These are phyloP conservation scores for Enteromius treurensis DNA, from an alignment of 2,797 vertebrate genomes.

Conservation along the genomic window DNA sequence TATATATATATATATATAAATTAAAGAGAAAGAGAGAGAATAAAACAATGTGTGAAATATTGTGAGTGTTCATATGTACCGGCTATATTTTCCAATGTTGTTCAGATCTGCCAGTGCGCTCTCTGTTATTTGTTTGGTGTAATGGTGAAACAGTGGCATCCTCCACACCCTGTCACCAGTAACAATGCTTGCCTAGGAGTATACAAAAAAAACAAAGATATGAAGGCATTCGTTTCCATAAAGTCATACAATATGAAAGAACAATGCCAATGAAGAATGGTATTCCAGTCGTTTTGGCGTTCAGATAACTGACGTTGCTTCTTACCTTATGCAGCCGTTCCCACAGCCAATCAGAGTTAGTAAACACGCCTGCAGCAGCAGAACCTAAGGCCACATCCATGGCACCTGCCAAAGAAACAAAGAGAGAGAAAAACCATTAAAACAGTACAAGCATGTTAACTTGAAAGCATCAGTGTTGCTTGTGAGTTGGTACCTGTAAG, in stretches of 20 bases:
- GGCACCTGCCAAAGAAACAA: constrained; percentile 80
- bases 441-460: not conserved
- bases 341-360: constrained; percentile 96
- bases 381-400: constrained; percentile 95
- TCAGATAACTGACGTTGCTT: not conserved
- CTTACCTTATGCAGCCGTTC: constrained; percentile 87
- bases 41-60: not conserved
- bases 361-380: constrained; percentile 93
- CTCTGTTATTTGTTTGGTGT: constrained; percentile 90
- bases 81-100: constrained; percentile 92
- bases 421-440: not conserved
- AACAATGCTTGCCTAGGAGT: constrained; percentile 86
- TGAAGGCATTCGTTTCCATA: not conserved
- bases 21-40: too few species aligned
- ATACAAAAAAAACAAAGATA: not conserved
- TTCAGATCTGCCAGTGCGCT: constrained; percentile 91
- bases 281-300: not conserved
- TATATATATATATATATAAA: too few species aligned
- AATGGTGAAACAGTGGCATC: constrained; percentile 97
- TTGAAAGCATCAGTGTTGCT: not conserved
- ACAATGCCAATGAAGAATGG: not conserved
- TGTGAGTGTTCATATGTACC: constrained; percentile 70
- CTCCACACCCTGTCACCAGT: constrained; percentile 98
- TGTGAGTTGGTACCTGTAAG: constrained; percentile 84
- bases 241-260: constrained; percentile 14